phyloP scores from a whole-genome alignment of 2,888 invertebrate genomes.

The Thereva nobilitata region DNA sequence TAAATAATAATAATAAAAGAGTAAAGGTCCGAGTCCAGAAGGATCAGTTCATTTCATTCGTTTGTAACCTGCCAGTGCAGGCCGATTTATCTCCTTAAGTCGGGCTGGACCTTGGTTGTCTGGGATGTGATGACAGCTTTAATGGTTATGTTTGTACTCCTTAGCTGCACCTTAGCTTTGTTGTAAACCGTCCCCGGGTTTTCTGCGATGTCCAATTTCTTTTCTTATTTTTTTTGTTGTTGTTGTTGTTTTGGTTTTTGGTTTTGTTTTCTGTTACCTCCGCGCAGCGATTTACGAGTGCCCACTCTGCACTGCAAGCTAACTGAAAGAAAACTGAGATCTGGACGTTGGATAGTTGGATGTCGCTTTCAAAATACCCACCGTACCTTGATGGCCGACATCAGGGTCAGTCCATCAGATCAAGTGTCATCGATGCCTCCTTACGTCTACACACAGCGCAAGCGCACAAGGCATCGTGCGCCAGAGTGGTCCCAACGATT shows the following conservation, averaged over 20 bases:
- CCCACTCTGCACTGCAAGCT: constrained; percentile 12
- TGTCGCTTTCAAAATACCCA: background rate
- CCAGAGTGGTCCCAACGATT: too few relatives aligned
- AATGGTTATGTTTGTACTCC: constrained; percentile 42
- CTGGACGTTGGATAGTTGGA: too few relatives aligned
- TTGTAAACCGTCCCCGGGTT: constrained; percentile 26
- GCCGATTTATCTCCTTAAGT: constrained; percentile 45
- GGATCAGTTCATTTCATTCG: constrained; percentile 44
- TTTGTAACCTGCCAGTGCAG: constrained; percentile 46
- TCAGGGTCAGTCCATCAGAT: constrained; percentile 33
- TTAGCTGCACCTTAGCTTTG: constrained; percentile 33
- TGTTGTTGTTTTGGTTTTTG: too few relatives aligned
- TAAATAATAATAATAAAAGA: constrained; percentile 3
- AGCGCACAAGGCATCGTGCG: background rate
- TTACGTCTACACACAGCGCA: background rate
- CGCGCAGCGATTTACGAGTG: constrained; percentile 26
- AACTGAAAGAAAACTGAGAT: too few relatives aligned
- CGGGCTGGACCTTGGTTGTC: constrained; percentile 37
- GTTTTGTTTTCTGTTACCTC: too few relatives aligned
- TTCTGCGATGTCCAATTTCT: constrained; percentile 24
- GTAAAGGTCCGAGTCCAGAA: constrained; percentile 19
- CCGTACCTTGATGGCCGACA: constrained; percentile 26
- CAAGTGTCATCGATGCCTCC: constrained; percentile 27
- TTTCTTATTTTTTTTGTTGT: too few relatives aligned
- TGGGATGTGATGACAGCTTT: constrained; percentile 44